A percentile compares a stretch with the other conserved stretches of the same genome.
Conservation (phyloP, 2,888 invertebrate genomes). For the Brassicogethes aeneus region DNA sequence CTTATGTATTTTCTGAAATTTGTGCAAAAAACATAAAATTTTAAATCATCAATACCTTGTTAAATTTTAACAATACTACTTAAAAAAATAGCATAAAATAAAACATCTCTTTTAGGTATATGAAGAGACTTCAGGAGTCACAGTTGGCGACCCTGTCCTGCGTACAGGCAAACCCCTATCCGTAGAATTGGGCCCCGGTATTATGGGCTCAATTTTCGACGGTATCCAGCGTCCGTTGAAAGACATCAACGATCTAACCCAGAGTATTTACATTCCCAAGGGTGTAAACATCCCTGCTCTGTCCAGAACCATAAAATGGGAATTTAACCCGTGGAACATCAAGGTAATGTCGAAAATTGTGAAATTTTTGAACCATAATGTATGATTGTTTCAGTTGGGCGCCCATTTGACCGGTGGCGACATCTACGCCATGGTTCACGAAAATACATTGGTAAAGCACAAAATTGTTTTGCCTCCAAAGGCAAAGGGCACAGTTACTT, state of each 20-base stretch:
- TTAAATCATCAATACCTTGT: no score
- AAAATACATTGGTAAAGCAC: slow-evolving; percentile 97
- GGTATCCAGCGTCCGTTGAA: slow-evolving; percentile 98
- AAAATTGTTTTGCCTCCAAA: slow-evolving; percentile 91
- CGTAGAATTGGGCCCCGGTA: slow-evolving; percentile 97
- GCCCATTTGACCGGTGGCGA: slow-evolving; percentile 98
- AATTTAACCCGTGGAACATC: slow-evolving; percentile 78
- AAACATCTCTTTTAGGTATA: slow-evolving; percentile 66
- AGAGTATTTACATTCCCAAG: slow-evolving; percentile 99
- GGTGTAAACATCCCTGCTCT: slow-evolving; percentile 94
- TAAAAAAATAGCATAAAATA: no score
- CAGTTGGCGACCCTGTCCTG: slow-evolving; percentile 97
- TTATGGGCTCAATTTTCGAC: slow-evolving; percentile 98
- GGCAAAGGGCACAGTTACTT: slow-evolving; percentile 93
- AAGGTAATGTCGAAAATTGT: no score
- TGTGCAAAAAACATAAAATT: background rate
- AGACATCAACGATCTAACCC: slow-evolving; percentile 88
- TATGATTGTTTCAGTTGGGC: slow-evolving; percentile 59
- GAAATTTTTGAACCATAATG: no score
- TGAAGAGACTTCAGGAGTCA: slow-evolving; percentile 95
- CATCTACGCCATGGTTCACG: slow-evolving; percentile 90
- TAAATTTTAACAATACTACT: no score
- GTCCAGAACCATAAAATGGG: slow-evolving; percentile 76
- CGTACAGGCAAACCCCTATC: slow-evolving; percentile 98
- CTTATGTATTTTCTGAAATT: no score